Percentiles rank a stretch among this genome's conserved stretches.
Evolutionary conservation across 2,888 invertebrate genomes (phyloP).

Genomic region (Sipunculus nudus): DNA sequence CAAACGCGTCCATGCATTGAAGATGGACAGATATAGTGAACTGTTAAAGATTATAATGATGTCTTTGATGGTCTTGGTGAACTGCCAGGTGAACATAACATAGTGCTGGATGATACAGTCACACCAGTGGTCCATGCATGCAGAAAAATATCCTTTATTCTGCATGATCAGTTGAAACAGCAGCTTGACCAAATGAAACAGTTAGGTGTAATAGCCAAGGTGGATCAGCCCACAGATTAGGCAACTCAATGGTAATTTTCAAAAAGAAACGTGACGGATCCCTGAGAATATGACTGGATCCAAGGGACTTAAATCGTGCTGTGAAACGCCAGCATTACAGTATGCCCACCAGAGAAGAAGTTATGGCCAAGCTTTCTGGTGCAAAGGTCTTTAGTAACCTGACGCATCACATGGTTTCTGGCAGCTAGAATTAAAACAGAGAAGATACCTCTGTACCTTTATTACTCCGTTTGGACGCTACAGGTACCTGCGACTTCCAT

Average conservation of each 20-base stretch:
- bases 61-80: conserved; percentile 38
- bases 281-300: conserved; percentile 41
- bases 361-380: conserved; percentile 29
- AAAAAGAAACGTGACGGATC: conserved; percentile 35
- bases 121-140: conserved; percentile 35
- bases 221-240: conserved; percentile 42
- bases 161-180: conserved; percentile 32
- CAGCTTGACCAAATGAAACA: conserved; percentile 32
- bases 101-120: conserved; percentile 22
- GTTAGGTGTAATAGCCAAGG: conserved; percentile 30
- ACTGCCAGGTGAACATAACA: conserved; percentile 28
- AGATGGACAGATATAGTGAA: no score
- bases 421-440: conserved; percentile 30
- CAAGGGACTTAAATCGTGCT: conserved; percentile 37
- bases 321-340: conserved; percentile 36
- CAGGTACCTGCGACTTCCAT: conserved; percentile 12
- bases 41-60: no score
- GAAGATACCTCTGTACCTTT: conserved; percentile 20
- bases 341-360: conserved; percentile 37
- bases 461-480: conserved; percentile 36
- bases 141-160: conserved; percentile 30
- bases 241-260: conserved; percentile 36
- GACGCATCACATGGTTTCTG: conserved; percentile 39
- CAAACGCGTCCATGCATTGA: no score
- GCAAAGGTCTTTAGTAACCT: conserved; percentile 31